phyloP scores from a whole-genome alignment of 2,797 vertebrate genomes.

The Sardinella longiceps region DNA sequence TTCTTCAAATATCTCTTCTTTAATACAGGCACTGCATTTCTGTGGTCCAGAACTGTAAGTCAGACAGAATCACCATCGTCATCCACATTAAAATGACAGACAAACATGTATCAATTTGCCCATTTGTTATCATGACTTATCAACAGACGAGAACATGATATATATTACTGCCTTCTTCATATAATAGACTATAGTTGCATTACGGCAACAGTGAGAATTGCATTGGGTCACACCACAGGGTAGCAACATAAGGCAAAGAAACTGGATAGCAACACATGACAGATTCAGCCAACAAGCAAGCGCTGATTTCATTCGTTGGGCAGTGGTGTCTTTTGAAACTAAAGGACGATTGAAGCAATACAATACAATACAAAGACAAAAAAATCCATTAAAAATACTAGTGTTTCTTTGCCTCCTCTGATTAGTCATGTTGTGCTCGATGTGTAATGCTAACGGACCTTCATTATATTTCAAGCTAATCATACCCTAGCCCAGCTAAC shows the following conservation, averaged over 20 bases:
- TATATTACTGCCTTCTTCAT: conserved; percentile 3
- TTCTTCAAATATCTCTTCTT: conserved; percentile 94
- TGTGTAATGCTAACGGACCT: neutral
- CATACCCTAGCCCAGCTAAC: neutral
- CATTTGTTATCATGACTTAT: neutral
- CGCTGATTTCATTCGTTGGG: conserved; percentile 12
- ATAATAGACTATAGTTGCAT: neutral
- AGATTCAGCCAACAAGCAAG: conserved; percentile 25
- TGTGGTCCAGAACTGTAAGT: conserved; percentile 87
- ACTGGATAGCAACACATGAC: conserved; percentile 22
- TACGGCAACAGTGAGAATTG: conserved; percentile 22
- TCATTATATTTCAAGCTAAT: conserved; percentile 14
- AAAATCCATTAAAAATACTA: neutral
- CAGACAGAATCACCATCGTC: neutral
- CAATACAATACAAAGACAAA: neutral
- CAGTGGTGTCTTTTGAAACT: conserved; percentile 5
- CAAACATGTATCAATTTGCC: neutral
- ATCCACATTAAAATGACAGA: neutral
- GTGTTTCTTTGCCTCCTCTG: neutral
- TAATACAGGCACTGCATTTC: conserved; percentile 91
- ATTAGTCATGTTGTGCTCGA: neutral
- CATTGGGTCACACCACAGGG: conserved; percentile 16
- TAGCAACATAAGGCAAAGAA: conserved; percentile 22
- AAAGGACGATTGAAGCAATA: conserved; percentile 7
- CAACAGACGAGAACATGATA: neutral